Base-by-base conservation (phyloP, 2,797 vertebrate genomes). In the Crenichthys baileyi region DNA sequence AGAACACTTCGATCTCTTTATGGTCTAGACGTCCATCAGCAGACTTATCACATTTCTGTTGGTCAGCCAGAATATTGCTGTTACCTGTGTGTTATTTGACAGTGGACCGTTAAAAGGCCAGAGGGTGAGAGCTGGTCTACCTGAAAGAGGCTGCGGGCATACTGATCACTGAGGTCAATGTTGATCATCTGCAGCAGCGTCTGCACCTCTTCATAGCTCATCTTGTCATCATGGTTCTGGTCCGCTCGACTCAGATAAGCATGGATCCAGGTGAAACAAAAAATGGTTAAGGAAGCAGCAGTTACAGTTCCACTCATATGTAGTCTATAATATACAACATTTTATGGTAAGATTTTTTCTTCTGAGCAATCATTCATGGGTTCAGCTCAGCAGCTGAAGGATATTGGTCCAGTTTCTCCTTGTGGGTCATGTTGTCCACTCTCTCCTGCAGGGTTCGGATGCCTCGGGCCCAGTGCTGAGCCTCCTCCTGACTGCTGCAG, bases 391-490 rank as follows among this genome's bases (percentile, higher is more conserved):
- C 7, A 55, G 7, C 1, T 71, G 1, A 78, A 97, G 97, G 98
- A 99, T 99, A 99, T 96, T 98, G 97, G 77, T 99, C 95, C 0
- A 99, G 97, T 78, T 97, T 97, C 85, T 99, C 97, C 0, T 93
- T 92, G 85, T 99, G 97, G 90, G 92, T 98, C 98, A 99, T 98
- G 91, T 97, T 96, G 18, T 96, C 93, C n/a, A 96, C 93, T 82
- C 97, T 91, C 4, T 88, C 94, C 80, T 97, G 95, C 76, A 99
- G 94, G 44, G 96, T 99, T 51, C 88, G 91, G 83, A 99, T 96
- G 31, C 98, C 98, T 0, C 93, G 95, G 79, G 95, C 94, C 98
- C 98, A 99, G 81, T 93, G 86, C 77, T 91, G 94, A 0, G 97
- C 98, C 72, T 98, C 97, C 81, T 97, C 95, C 24, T 94, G 92